Conservation (phyloP, 2,113 vertebrate genomes). For the Ameiurus melas region DNA sequence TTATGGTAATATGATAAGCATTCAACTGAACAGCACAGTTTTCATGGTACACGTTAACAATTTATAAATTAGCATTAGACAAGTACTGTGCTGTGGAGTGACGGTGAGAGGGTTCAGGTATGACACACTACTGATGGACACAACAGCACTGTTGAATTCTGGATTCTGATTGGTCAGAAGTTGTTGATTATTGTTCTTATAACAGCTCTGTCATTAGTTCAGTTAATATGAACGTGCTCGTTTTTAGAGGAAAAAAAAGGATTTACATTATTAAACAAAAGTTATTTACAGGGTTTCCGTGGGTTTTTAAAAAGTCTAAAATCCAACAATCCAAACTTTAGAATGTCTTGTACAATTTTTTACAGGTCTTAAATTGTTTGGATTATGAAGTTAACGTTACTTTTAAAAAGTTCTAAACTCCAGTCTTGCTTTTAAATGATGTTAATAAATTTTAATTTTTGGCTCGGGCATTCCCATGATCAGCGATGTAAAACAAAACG, state of each 20-base stretch:
- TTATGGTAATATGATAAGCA: not conserved
- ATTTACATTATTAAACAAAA: not conserved
- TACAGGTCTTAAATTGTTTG: too few relatives aligned
- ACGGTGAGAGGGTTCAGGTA: not conserved
- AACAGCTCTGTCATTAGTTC: not conserved
- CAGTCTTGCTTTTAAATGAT: too few relatives aligned
- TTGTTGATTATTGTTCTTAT: not conserved
- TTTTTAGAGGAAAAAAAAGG: not conserved
- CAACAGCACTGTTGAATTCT: not conserved
- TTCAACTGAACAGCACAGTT: not conserved
- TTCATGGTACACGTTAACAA: not conserved
- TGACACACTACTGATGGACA: not conserved
- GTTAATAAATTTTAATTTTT: too few relatives aligned
- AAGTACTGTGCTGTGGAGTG: not conserved
- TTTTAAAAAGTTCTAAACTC: too few relatives aligned
- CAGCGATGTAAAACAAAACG: too few relatives aligned
- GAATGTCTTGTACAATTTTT: too few relatives aligned
- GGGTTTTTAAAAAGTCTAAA: too few relatives aligned
- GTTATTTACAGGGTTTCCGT: not conserved
- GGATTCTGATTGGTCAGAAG: not conserved
- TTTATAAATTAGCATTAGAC: not conserved
- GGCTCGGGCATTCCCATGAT: too few relatives aligned
- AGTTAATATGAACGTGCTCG: not conserved
- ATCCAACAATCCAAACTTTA: too few relatives aligned
- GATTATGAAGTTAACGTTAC: too few relatives aligned